These are phyloP conservation scores for Hyperoplus immaculatus DNA, from an alignment of 2,797 vertebrate genomes.

Conservation along the genomic window DNA sequence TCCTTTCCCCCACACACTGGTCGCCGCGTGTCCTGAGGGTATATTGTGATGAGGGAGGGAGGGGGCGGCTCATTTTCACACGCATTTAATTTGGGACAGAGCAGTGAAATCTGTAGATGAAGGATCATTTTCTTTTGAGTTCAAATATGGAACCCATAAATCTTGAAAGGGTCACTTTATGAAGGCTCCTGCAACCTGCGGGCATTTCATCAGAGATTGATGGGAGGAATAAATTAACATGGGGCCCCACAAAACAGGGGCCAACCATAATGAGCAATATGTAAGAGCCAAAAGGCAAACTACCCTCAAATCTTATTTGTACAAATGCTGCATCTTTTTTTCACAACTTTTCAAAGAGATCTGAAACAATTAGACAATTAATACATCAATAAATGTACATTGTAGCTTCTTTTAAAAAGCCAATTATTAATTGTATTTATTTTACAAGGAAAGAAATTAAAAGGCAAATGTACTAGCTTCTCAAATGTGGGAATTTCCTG, in stretches of 20 bases:
- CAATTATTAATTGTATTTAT: neutral
- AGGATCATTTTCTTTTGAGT: conserved; percentile 68
- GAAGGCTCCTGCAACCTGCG: conserved; percentile 40
- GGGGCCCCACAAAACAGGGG: conserved; percentile 38
- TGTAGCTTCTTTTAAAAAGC: neutral
- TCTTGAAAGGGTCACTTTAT: conserved; percentile 56
- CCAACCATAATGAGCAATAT: conserved; percentile 29
- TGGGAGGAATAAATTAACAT: conserved; percentile 51
- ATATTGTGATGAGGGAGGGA: conserved; percentile 49
- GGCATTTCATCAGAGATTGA: conserved; percentile 61
- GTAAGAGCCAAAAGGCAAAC: conserved; percentile 28
- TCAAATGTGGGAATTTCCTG: neutral
- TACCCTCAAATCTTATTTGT: conserved; percentile 4
- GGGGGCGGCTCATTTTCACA: conserved; percentile 61
- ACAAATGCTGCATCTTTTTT: neutral
- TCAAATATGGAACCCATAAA: conserved; percentile 55
- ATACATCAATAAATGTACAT: neutral
- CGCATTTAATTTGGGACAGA: conserved; percentile 61
- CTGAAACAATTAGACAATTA: neutral
- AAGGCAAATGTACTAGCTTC: neutral
- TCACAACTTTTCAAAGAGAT: neutral
- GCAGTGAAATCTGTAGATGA: conserved; percentile 66
- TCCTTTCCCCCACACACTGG: conserved; percentile 36
- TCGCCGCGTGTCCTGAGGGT: conserved; percentile 76
- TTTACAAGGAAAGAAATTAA: neutral